These are phyloP conservation scores for Myotis lucifugus DNA, from an alignment of 2,113 vertebrate genomes.

Conservation along the genomic window DNA sequence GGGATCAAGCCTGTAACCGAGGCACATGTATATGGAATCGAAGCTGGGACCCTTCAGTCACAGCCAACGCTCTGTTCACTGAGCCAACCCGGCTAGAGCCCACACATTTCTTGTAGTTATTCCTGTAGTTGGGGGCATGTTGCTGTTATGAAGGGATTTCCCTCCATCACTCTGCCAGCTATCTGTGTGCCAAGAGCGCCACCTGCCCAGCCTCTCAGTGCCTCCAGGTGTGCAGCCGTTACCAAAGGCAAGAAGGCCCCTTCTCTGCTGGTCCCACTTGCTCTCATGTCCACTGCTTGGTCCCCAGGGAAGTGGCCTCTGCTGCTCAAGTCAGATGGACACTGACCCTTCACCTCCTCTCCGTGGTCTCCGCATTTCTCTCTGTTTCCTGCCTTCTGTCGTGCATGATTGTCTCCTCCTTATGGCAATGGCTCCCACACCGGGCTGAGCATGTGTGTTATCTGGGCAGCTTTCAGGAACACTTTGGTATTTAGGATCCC, in stretches of 20 bases:
- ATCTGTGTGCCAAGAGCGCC: neutral
- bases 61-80: too few relatives aligned
- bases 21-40: too few relatives aligned
- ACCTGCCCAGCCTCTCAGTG: neutral
- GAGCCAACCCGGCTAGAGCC: too few relatives aligned
- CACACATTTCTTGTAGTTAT: fast-evolving
- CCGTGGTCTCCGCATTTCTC: neutral
- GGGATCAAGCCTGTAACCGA: too few relatives aligned
- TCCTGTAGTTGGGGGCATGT: fast-evolving
- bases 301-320: neutral
- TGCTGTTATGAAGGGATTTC: neutral
- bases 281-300: neutral
- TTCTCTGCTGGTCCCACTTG: fast-evolving
- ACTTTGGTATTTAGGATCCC: neutral
- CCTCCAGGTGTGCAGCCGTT: neutral
- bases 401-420: fast-evolving
- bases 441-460: neutral
- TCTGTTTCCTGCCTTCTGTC: too few relatives aligned
- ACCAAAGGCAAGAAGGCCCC: neutral
- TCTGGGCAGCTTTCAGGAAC: neutral
- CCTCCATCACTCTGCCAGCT: neutral
- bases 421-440: neutral
- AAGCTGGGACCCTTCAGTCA: too few relatives aligned
- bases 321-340: too few relatives aligned
- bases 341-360: neutral